Percentiles rank a stretch among this genome's conserved stretches.
Conservation (phyloP, 2,113 vertebrate species). For the pig (Sus scrofa) region T2T-Sscrofa CM000816.6:107375501-107376000, state of each 20-base stretch:
- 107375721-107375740: background rate
- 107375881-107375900: conserved; percentile 47
- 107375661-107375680: conserved; percentile 38
- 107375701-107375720: conserved; percentile 5
- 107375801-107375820: conserved; percentile 4
- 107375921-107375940: background rate
- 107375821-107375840: background rate
- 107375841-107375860: background rate
- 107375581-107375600: conserved; percentile 76
- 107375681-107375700: background rate
- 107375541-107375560: conserved; percentile 81
- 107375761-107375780: background rate
- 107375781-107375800: conserved; percentile 39
- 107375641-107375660: background rate
- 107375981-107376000: background rate
- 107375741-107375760: conserved; percentile 25
- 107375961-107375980: background rate
- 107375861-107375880: background rate
- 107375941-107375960: background rate
- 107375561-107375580: conserved; percentile 35
- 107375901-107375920: conserved; percentile 48
- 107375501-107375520: conserved; percentile 81
- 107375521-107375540: conserved; percentile 67
- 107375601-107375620: conserved; percentile 49
- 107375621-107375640: conserved; percentile 6